Evolutionary conservation across 1,140 invertebrate species (phyloP).

Genomic region (Tetramorium parvispinum): DNA sequence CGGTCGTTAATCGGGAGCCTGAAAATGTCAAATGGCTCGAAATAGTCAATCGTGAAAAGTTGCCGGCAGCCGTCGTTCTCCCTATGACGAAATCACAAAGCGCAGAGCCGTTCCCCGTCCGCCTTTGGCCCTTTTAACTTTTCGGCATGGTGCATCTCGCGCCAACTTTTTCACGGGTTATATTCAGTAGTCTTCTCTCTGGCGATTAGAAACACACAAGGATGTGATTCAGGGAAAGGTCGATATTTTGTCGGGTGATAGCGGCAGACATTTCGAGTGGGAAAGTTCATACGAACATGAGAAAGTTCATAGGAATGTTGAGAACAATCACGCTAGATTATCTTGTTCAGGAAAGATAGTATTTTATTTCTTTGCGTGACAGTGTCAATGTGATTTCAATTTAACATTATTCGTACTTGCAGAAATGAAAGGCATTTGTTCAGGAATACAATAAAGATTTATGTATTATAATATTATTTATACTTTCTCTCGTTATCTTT

Average conservation of each 20-base stretch:
- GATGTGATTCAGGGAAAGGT: conserved; percentile 9
- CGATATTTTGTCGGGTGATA: conserved; percentile 14
- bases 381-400: background rate
- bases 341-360: background rate
- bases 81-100: background rate
- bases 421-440: background rate
- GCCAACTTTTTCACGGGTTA: conserved; percentile 1
- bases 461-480: background rate
- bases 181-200: background rate
- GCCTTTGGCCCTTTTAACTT: background rate
- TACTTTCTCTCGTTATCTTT: background rate
- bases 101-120: background rate
- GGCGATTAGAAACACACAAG: background rate
- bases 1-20: conserved; percentile 63
- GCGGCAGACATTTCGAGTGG: background rate
- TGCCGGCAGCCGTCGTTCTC: background rate
- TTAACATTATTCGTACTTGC: background rate
- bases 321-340: background rate
- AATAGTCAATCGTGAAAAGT: conserved; percentile 55
- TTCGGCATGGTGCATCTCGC: background rate
- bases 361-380: background rate
- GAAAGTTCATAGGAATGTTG: background rate
- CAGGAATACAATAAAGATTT: background rate
- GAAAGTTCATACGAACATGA: conserved; percentile 27
- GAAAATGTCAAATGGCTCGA: conserved; percentile 66